Evolutionary conservation across 2,113 vertebrate species (phyloP).

Genomic region (Pagrus major): DNA sequence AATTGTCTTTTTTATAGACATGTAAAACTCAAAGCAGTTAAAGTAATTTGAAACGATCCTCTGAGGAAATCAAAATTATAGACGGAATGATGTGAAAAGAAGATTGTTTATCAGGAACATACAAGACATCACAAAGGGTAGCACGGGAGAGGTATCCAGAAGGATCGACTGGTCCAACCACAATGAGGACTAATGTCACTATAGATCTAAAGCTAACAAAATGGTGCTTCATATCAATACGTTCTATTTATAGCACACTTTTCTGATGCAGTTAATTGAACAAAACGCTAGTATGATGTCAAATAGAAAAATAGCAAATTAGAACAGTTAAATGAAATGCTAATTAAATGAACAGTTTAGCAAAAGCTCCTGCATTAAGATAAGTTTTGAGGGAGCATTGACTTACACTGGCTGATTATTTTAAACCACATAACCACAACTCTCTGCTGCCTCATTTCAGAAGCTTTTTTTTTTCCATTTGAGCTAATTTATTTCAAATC

Average conservation of each 20-base stretch:
- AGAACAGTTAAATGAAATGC: background rate
- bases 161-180: background rate
- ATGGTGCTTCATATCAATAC: no score
- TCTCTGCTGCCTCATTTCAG: background rate
- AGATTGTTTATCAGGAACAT: no score
- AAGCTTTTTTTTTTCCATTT: background rate
- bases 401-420: background rate
- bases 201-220: background rate
- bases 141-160: background rate
- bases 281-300: background rate
- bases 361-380: background rate
- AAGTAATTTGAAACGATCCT: background rate
- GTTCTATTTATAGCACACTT: background rate
- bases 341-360: background rate
- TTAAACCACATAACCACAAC: background rate
- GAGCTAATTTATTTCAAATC: slow-evolving; percentile 12
- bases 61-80: background rate
- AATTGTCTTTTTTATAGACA: background rate
- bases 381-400: background rate
- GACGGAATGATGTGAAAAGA: background rate
- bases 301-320: background rate
- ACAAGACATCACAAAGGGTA: background rate
- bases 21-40: background rate
- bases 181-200: background rate
- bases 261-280: background rate